Evolutionary conservation across 92 coral and sea anemone genomes (phyloP).

Genomic region (Heteractis magnifica): DNA sequence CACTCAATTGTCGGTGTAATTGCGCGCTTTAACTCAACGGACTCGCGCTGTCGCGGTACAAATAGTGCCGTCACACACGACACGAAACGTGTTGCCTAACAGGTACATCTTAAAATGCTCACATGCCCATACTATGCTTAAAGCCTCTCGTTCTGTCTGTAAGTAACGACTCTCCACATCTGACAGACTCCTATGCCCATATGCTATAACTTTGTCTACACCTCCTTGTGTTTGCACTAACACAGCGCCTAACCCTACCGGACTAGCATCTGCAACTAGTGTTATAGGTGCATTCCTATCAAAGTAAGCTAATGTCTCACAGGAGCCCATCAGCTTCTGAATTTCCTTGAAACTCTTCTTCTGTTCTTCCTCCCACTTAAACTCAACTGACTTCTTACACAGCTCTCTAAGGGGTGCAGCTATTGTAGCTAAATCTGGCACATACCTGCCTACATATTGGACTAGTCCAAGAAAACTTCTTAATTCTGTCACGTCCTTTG

Average conservation of each 20-base stretch:
- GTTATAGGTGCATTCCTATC: slow-evolving; percentile 20
- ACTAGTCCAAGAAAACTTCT: slow-evolving; percentile 31
- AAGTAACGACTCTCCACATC: slow-evolving; percentile 22
- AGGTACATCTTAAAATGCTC: slow-evolving; percentile 26
- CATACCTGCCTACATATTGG: slow-evolving; percentile 27
- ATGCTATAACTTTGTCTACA: slow-evolving; percentile 11
- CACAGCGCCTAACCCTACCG: slow-evolving; percentile 20
- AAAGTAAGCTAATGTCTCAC: slow-evolving; percentile 31
- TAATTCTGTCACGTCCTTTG: slow-evolving; percentile 23
- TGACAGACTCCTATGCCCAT: slow-evolving; percentile 31
- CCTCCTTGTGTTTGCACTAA: slow-evolving; percentile 19
- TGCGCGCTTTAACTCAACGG: too few relatives aligned
- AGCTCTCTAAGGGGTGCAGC: neutral
- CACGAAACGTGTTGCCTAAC: slow-evolving; percentile 2
- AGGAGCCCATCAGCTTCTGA: slow-evolving; percentile 11
- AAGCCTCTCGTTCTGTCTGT: slow-evolving; percentile 34
- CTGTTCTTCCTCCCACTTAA: slow-evolving; percentile 21
- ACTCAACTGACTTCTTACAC: slow-evolving; percentile 14
- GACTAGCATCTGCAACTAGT: slow-evolving; percentile 39
- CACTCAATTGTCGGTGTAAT: too few relatives aligned
- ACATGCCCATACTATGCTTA: slow-evolving; percentile 26
- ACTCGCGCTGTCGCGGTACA: too few relatives aligned
- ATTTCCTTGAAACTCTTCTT: slow-evolving; percentile 24
- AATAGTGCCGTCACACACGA: too few relatives aligned
- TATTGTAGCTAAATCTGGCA: slow-evolving; percentile 25